Conservation (phyloP, 2,888 invertebrate genomes). For the Tinea pellionella region DNA sequence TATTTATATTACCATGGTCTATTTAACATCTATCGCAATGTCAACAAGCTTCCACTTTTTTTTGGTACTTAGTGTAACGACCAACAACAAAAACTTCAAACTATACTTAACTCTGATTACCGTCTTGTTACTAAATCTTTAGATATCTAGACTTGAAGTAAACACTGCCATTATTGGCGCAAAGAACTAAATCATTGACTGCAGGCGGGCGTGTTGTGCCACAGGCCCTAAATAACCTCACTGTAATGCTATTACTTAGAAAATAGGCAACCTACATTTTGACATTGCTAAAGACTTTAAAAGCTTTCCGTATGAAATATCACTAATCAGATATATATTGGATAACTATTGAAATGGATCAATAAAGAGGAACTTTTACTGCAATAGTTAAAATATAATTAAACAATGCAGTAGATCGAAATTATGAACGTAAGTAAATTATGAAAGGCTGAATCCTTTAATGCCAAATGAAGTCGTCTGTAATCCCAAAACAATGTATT, state of each 20-base stretch:
- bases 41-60: not conserved
- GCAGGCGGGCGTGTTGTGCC: slow-evolving; percentile 24
- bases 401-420: not conserved
- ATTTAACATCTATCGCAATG: slow-evolving; percentile 29
- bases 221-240: slow-evolving; percentile 16
- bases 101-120: not conserved
- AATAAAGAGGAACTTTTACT: not conserved
- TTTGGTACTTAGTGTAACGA: not conserved
- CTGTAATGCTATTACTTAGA: slow-evolving; percentile 2
- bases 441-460: not conserved
- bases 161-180: slow-evolving; percentile 19
- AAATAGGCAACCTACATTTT: slow-evolving; percentile 4
- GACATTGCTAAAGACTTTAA: slow-evolving; percentile 9
- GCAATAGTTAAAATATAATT: not conserved
- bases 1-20: slow-evolving; percentile 31
- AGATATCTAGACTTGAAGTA: slow-evolving; percentile 5
- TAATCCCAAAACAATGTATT: slow-evolving; percentile 20
- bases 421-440: not conserved
- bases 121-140: slow-evolving; percentile 3
- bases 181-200: slow-evolving; percentile 22
- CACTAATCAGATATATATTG: not conserved
- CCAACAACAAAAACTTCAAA: not conserved
- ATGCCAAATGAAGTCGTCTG: slow-evolving; percentile 3
- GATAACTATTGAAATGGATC: not conserved
- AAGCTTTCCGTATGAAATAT: slow-evolving; percentile 7